Conservation (phyloP, 2,113 vertebrate genomes). For the Empidonax alnorum region DNA sequence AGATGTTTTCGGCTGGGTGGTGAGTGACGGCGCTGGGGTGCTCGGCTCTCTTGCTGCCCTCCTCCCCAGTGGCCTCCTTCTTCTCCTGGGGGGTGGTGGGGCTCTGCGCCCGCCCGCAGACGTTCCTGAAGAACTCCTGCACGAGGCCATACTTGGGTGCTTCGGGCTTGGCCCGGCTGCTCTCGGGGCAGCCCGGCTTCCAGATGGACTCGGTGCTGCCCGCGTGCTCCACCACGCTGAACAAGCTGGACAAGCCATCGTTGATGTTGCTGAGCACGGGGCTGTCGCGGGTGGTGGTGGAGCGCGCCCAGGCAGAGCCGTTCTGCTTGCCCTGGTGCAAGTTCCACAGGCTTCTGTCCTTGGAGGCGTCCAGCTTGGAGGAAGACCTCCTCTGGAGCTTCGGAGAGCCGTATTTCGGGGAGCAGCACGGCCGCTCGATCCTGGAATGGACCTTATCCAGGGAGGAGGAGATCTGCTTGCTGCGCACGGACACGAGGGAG, state of each 20-base stretch:
- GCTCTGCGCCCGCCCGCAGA: constrained; percentile 82
- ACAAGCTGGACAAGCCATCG: constrained; percentile 94
- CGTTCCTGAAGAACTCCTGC: constrained; percentile 92
- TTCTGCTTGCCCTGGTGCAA: constrained; percentile 89
- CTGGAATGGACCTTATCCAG: constrained; percentile 94
- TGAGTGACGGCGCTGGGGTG: constrained; percentile 61
- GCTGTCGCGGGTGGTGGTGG: constrained; percentile 96
- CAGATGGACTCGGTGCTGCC: constrained; percentile 93
- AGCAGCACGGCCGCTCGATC: constrained; percentile 93
- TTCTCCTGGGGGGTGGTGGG: constrained; percentile 68
- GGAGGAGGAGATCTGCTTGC: constrained; percentile 94
- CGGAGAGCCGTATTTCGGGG: constrained; percentile 94
- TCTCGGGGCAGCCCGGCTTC: constrained; percentile 78
- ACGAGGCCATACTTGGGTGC: constrained; percentile 86
- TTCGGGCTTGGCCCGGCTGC: constrained; percentile 74
- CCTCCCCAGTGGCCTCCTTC: constrained; percentile 75
- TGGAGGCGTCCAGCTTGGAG: constrained; percentile 87
- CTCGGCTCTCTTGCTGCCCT: constrained; percentile 77
- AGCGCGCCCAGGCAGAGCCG: constrained; percentile 96
- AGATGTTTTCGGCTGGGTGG: constrained; percentile 78
- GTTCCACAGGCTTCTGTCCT: constrained; percentile 95
- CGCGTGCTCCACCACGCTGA: constrained; percentile 92
- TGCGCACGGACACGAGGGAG: constrained; percentile 85
- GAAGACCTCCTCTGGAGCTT: constrained; percentile 93
- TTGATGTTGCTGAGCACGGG: constrained; percentile 93